phyloP scores from a whole-genome alignment of 1,140 invertebrate species.

The Hyles vespertilio region DNA sequence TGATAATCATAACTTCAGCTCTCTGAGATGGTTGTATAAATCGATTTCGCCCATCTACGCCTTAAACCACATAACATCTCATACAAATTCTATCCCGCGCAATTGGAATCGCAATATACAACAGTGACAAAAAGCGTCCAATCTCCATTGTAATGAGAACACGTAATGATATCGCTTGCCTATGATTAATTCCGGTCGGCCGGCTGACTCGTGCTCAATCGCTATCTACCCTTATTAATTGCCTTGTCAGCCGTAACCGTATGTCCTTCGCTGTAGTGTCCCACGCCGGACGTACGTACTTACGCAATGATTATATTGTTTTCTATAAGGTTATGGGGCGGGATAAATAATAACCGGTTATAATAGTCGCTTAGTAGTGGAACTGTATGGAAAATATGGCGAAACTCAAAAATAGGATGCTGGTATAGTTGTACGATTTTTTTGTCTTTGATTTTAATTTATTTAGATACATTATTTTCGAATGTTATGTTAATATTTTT shows the following conservation, averaged over 20 bases:
- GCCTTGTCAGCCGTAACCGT: conserved; percentile 71
- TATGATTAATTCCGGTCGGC: conserved; percentile 71
- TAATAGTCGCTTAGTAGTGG: no score
- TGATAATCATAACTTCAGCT: no score
- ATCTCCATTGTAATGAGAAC: conserved; percentile 13
- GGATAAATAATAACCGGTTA: neutral
- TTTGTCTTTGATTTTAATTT: neutral
- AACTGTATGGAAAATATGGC: no score
- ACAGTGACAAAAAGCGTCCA: neutral
- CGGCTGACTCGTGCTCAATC: conserved; percentile 71
- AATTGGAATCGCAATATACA: neutral
- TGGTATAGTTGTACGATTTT: no score
- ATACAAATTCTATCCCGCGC: no score
- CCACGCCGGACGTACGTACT: conserved; percentile 24
- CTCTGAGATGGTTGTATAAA: no score
- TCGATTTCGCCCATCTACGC: no score
- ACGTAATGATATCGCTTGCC: conserved; percentile 45
- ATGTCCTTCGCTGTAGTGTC: conserved; percentile 55
- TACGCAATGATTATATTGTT: conserved; percentile 26
- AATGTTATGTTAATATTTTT: neutral
- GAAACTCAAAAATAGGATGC: no score
- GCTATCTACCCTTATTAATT: conserved; percentile 74
- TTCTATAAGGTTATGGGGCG: conserved; percentile 12
- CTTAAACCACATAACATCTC: no score
- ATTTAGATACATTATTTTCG: neutral